A percentile compares a stretch with the other conserved stretches of the same genome.
Evolutionary conservation across 2,113 vertebrate species (phyloP).

Genomic region (Malurus melanocephalus): DNA sequence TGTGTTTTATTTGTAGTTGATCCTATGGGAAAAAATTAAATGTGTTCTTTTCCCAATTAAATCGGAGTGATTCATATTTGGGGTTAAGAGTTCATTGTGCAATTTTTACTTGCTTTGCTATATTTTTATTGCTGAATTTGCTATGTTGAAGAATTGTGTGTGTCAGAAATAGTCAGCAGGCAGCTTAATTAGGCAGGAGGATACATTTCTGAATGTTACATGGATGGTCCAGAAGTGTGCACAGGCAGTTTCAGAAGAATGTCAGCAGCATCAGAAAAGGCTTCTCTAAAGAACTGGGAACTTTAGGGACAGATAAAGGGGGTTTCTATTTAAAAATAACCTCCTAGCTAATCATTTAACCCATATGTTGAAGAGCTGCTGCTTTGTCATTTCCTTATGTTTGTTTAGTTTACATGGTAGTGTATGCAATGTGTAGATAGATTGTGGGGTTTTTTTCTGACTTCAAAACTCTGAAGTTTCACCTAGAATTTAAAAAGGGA

Average conservation of each 20-base stretch:
- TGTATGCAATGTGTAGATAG: conserved; percentile 13
- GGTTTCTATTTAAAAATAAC: conserved; percentile 46
- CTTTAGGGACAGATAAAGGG: conserved; percentile 9
- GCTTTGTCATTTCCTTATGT: conserved; percentile 67
- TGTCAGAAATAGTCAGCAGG: conserved; percentile 23
- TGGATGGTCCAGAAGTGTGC: conserved; percentile 5
- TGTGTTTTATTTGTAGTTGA: not conserved
- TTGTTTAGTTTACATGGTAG: conserved; percentile 20
- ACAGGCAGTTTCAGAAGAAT: conserved; percentile 20
- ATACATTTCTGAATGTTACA: conserved; percentile 30
- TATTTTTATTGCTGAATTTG: conserved; percentile 30
- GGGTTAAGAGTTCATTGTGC: not conserved
- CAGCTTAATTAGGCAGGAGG: conserved; percentile 30
- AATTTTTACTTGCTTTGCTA: conserved; percentile 20
- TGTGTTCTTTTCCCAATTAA: conserved; percentile 14
- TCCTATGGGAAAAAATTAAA: not conserved
- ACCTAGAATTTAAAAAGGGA: conserved; percentile 28
- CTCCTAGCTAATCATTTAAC: conserved; percentile 33
- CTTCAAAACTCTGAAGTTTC: conserved; percentile 27
- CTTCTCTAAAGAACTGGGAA: conserved; percentile 16
- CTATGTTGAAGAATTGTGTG: conserved; percentile 4
- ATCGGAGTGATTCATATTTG: conserved; percentile 23
- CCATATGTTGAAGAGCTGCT: conserved; percentile 14
- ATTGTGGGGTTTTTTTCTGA: conserved; percentile 40
- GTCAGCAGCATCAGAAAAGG: not conserved